Evolutionary conservation across 2,113 vertebrate genomes (phyloP).

Genomic region (Lontra canadensis): DNA sequence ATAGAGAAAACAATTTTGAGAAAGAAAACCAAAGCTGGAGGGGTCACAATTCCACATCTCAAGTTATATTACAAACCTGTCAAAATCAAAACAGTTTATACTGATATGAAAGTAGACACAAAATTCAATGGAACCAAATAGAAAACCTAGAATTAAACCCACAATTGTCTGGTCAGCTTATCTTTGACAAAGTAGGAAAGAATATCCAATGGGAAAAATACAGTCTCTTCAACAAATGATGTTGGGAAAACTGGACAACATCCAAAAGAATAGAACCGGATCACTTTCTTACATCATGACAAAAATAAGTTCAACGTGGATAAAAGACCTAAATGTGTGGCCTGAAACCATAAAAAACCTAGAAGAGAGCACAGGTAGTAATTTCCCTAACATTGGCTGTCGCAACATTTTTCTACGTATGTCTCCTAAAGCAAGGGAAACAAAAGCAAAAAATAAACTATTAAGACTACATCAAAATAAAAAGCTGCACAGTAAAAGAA

Average conservation of each 20-base stretch:
- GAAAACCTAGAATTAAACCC: background rate
- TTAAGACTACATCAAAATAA: background rate
- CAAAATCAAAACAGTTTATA: background rate
- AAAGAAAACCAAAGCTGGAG: background rate
- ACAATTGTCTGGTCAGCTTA: background rate
- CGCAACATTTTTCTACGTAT: background rate
- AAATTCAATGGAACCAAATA: background rate
- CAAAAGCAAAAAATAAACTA: background rate
- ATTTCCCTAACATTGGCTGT: background rate
- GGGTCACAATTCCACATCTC: background rate
- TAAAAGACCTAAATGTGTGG: background rate
- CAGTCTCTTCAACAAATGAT: background rate
- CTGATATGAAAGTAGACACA: background rate
- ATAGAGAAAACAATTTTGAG: background rate
- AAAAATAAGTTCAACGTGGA: background rate
- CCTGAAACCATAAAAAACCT: background rate
- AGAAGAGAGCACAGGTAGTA: background rate
- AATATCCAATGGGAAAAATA: background rate
- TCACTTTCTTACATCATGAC: background rate
- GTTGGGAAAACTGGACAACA: background rate
- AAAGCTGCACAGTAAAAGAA: background rate
- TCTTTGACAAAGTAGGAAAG: background rate
- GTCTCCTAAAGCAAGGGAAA: background rate
- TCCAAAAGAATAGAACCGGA: background rate
- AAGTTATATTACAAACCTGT: background rate